Percentiles rank a stretch among this genome's conserved stretches.
phyloP scores from a whole-genome alignment of 1,140 invertebrate species.

The Babylonia areolata region DNA sequence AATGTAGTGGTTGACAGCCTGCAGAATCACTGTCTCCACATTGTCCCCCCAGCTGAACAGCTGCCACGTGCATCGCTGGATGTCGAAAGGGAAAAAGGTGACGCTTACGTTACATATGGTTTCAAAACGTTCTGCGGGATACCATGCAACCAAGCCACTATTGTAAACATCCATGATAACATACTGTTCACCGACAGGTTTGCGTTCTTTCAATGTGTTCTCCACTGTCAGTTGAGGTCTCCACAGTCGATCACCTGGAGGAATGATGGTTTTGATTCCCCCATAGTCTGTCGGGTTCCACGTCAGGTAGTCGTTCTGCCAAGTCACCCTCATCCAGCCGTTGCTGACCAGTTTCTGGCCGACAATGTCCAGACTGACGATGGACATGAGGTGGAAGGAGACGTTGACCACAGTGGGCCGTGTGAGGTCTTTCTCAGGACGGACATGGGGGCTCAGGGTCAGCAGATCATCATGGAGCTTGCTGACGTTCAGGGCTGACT shows the following conservation, averaged over 20 bases:
- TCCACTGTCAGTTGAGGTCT: background rate
- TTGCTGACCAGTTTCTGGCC: too few species aligned
- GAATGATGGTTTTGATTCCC: background rate
- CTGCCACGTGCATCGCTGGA: constrained; percentile 98
- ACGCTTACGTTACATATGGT: constrained; percentile 21
- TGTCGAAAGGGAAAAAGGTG: constrained; percentile 35
- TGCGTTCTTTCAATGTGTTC: background rate
- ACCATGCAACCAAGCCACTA: constrained; percentile 41
- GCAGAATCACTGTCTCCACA: constrained; percentile 3
- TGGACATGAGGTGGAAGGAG: too few species aligned
- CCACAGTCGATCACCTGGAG: background rate
- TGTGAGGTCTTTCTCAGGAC: too few species aligned
- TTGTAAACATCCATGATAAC: constrained; percentile 74
- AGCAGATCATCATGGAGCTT: too few species aligned
- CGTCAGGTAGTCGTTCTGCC: too few species aligned
- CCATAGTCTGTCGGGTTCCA: too few species aligned
- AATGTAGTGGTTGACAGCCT: too few species aligned
- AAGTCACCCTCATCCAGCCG: too few species aligned
- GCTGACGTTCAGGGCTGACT: too few species aligned
- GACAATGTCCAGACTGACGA: too few species aligned
- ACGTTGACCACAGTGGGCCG: too few species aligned
- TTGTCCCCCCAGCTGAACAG: constrained; percentile 96
- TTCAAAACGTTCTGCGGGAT: constrained; percentile 11
- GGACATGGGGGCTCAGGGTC: too few species aligned
- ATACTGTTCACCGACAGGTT: background rate